Base-by-base conservation (phyloP, 2,113 vertebrate genomes). In the Istiophorus platypterus region DNA sequence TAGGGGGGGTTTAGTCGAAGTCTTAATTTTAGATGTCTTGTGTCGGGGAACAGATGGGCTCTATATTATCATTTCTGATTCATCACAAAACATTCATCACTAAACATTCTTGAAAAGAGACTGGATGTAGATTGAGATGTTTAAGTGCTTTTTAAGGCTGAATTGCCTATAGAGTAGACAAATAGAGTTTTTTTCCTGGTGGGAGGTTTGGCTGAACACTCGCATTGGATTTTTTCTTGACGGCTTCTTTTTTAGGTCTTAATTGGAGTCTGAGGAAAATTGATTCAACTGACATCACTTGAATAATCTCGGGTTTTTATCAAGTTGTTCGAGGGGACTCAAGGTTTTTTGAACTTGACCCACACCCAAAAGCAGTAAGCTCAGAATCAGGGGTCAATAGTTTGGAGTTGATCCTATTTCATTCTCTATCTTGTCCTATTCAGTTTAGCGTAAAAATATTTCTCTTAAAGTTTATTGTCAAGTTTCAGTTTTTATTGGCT, bases 31-130 rank as follows among this genome's bases (percentile, higher is more conserved):
- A 58, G 74, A 26, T 47, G 5, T 20, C 7, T 17, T 7, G 20
- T 34, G 18, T 20, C 12, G 75, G 54, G 13, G 66, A 76, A 51
- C 65, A 76, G 80, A 76, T 75, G 56, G 37, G 57, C 57, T 75
- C 39, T 9, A 70, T 70, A 52, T 70, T 58, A 52, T 74, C 65
- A 52, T 57, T 70, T 57, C 7, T 58, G 64, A 65, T 84, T 69
- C 57, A 27, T 74, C n/a, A n/a, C n/a, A n/a, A n/a, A n/a, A n/a
- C n/a, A n/a, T 47, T 75, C 29, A 49, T 27, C 4, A 45, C 26
- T 24, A 69, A 74, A 56, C 13, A 9, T 12, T 66, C 34, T 66
- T 31, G 26, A 73, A 41, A 45, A 13, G 59, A 61, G 29, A 52
- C 15, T 37, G n/a, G 41, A 41, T 57, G n/a, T 18, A 27, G n/a